Evolutionary conservation across 2,888 invertebrate species (phyloP), one percentile per base, ranked within the genome.

Genomic region (Polyploca ridens): DNA sequence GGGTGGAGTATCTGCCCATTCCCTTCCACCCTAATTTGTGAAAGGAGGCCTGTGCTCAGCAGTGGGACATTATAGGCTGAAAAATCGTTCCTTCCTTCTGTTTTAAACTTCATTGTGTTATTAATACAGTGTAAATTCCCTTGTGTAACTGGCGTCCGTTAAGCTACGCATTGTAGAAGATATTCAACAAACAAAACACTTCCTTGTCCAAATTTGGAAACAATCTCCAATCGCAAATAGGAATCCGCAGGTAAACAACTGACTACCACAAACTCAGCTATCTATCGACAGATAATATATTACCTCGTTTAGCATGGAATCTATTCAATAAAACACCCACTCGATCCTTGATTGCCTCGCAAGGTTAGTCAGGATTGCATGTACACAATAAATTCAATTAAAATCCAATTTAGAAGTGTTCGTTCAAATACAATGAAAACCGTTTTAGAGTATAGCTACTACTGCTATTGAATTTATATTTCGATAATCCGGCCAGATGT

Each of bases 401-500:
- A 80, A 84, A 66, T 66, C 71, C 78, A 67, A 78, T 82, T 77
- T 74, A 68, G 71, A 69, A 72, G 71, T 78, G 77, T 79, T 83
- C 81, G 78, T 76, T 68, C 70, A 71, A 68, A 70, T 68, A 70
- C 72, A 78, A 77, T 69, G 64, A 66, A 76, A 78, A 76, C 78
- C 72, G 74, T 84, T 81, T 78, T 74, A 65, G 71, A 73, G 83
- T 82, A 87, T 79, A 69, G 79, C 76, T 79, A 77, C 79, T 75
- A 72, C 69, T 68, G 68, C 68, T 67, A 68, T 74, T 72, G 70
- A 76, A 78, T 78, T 78, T 72, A 75, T 76, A 73, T 76, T 69
- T 66, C 66, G 68, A 66, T 68, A 72, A 75, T 77, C 69, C 66
- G 61, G 79, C 87, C 91, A 91, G 87, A 90, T 91, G 90, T 87